Percentiles rank a stretch among this genome's conserved stretches.
Evolutionary conservation across 2,113 vertebrate species (phyloP).

Genomic region (Euleptes europaea): DNA sequence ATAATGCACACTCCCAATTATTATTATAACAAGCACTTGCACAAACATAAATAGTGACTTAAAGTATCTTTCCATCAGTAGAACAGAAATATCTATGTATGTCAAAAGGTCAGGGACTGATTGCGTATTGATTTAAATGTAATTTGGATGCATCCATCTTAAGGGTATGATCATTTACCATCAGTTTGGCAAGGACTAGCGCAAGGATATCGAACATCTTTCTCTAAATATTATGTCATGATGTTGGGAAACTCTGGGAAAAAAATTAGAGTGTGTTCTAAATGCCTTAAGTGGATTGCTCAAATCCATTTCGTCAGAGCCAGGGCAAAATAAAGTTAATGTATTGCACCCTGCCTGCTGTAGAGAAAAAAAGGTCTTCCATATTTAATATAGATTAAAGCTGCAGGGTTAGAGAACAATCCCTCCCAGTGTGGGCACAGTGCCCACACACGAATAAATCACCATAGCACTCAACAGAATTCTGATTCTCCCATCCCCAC

Average conservation of each 20-base stretch:
- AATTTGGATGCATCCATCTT: conserved; percentile 22
- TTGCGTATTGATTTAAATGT: conserved; percentile 49
- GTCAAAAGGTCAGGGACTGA: conserved; percentile 33
- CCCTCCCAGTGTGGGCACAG: not conserved
- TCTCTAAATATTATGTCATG: conserved; percentile 1
- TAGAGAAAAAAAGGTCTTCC: not conserved
- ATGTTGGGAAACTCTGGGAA: conserved; percentile 13
- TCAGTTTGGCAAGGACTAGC: conserved; percentile 22
- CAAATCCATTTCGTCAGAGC: not conserved
- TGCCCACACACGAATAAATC: not conserved
- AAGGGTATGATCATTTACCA: conserved; percentile 24
- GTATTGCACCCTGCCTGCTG: not conserved
- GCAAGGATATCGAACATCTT: not conserved
- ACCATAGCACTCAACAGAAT: not conserved
- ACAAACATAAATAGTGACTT: not conserved
- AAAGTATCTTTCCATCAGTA: not conserved
- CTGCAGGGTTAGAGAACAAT: not conserved
- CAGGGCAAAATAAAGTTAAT: not conserved
- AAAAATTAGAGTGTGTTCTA: not conserved
- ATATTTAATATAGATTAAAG: not conserved
- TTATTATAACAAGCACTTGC: not conserved
- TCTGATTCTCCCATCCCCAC: not conserved
- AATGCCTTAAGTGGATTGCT: conserved; percentile 1
- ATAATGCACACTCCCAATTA: not conserved
- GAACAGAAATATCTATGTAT: conserved; percentile 14